phyloP scores from a whole-genome alignment of 2,797 vertebrate species.

The Sibirionetta formosa region DNA sequence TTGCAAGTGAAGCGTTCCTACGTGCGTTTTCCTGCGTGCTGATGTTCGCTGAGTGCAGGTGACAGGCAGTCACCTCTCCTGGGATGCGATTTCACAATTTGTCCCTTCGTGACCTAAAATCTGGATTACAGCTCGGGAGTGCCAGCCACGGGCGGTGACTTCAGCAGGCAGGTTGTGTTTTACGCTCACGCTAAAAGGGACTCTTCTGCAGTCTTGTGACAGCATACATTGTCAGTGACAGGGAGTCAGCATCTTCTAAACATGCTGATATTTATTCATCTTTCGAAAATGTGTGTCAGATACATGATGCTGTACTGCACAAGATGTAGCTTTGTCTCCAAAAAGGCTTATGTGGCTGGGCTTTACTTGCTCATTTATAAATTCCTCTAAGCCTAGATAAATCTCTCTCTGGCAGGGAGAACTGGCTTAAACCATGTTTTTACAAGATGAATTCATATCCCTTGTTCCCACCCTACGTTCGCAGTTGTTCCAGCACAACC shows the following conservation, averaged over 20 bases:
- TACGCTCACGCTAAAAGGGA: not conserved
- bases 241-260: not conserved
- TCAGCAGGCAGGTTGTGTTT: not conserved
- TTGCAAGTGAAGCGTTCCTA: not conserved
- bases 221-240: not conserved
- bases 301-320: rapidly evolving
- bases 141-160: not conserved
- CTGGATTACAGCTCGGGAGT: rapidly evolving
- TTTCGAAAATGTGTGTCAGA: not conserved
- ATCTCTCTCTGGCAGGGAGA: slow-evolving; percentile 30
- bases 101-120: not conserved
- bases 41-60: not conserved
- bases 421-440: slow-evolving; percentile 13
- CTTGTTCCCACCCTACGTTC: rapidly evolving
- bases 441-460: slow-evolving; percentile 7
- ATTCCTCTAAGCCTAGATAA: slow-evolving; percentile 48
- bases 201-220: not conserved
- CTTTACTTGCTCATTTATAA: slow-evolving; percentile 43
- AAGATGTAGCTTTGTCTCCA: slow-evolving; percentile 3
- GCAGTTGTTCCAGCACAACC: not conserved
- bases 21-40: rapidly evolving
- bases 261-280: not conserved
- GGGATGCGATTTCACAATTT: not conserved
- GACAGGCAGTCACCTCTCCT: not conserved
- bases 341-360: not conserved